Percentiles rank a stretch among this genome's conserved stretches.
phyloP scores from a whole-genome alignment of 1,140 invertebrate species.

The Achroia grisella region DNA sequence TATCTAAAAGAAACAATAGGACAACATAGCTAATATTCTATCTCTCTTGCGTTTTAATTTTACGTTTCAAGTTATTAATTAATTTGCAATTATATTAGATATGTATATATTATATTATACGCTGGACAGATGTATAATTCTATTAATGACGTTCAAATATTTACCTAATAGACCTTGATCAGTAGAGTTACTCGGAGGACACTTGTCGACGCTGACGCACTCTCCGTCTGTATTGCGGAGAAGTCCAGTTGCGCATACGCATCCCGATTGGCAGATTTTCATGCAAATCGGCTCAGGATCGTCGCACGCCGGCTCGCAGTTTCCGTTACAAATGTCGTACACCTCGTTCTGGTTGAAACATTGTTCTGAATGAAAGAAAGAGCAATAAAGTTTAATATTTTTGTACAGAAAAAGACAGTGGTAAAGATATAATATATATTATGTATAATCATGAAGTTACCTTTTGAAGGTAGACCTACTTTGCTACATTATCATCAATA shows the following conservation, averaged over 20 bases:
- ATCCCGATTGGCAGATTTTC: slow-evolving; percentile 37
- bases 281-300: slow-evolving; percentile 30
- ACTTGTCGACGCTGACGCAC: slow-evolving; percentile 50
- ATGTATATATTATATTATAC: not conserved
- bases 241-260: slow-evolving; percentile 45
- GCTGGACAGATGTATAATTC: slow-evolving; percentile 39
- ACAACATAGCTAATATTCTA: no score
- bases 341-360: slow-evolving; percentile 55
- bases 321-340: slow-evolving; percentile 43
- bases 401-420: no score
- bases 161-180: slow-evolving; percentile 26
- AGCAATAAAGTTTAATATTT: no score
- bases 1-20: no score
- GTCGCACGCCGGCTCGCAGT: slow-evolving; percentile 34
- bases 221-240: slow-evolving; percentile 29
- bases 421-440: no score
- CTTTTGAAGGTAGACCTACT: no score
- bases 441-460: no score
- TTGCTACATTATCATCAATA: no score
- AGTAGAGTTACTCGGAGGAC: slow-evolving; percentile 29
- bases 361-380: slow-evolving; percentile 27
- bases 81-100: no score
- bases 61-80: no score
- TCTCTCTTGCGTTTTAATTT: no score
- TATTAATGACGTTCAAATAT: slow-evolving; percentile 48